A percentile compares a stretch with the other conserved stretches of the same genome.
phyloP scores from a whole-genome alignment of 1,140 invertebrate genomes.

The Popillia japonica region DNA sequence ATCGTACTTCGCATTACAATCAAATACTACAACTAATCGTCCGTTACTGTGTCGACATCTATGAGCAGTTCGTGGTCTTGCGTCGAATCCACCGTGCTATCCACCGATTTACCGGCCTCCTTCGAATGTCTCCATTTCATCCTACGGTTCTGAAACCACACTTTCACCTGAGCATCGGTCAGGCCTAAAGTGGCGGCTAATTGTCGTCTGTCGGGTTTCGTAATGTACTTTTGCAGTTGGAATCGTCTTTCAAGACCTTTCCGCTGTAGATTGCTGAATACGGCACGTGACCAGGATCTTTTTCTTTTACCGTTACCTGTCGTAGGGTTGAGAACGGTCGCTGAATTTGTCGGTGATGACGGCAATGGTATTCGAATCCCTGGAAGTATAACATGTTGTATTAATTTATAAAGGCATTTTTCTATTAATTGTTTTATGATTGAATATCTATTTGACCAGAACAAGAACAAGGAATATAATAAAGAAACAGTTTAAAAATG shows the following conservation, averaged over 20 bases:
- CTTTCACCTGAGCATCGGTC: constrained; percentile 91
- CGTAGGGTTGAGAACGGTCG: constrained; percentile 35
- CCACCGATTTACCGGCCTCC: constrained; percentile 63
- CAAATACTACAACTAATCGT: constrained; percentile 36
- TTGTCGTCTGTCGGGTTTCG: constrained; percentile 90
- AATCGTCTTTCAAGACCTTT: constrained; percentile 91
- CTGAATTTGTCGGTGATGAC: constrained; percentile 43
- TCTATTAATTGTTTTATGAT: neutral
- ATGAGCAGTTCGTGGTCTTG: constrained; percentile 56
- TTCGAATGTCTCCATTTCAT: constrained; percentile 93
- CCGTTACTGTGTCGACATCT: constrained; percentile 57
- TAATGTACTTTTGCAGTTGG: constrained; percentile 95
- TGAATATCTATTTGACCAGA: too few species aligned
- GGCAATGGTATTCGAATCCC: constrained; percentile 50
- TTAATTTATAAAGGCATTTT: neutral
- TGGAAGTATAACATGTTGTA: constrained; percentile 42
- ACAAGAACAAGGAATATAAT: too few species aligned
- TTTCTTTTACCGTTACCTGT: constrained; percentile 73
- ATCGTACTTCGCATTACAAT: neutral
- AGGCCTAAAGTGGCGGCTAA: constrained; percentile 89
- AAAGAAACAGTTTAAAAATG: too few species aligned
- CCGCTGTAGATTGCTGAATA: constrained; percentile 90
- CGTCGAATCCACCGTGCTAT: constrained; percentile 53
- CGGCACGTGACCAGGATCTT: constrained; percentile 91
- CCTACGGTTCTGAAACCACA: constrained; percentile 92